Base-by-base conservation (phyloP, 2,888 invertebrate species). In the Chrysodeixis includens region DNA sequence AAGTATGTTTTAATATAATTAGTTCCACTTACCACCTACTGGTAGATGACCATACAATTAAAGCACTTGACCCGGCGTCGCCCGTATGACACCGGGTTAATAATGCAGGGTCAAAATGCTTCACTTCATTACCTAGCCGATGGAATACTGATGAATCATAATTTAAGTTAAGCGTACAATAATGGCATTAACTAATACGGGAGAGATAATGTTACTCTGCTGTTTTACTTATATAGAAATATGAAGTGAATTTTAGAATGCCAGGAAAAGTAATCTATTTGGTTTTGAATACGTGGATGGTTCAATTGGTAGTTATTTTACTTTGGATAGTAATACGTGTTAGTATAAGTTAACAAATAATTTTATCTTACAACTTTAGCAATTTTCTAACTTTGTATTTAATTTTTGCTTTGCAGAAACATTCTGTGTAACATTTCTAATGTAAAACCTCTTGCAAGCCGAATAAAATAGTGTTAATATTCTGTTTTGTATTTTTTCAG, bases 31-130 rank as follows among this genome's bases (percentile, higher is more conserved):
- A 26, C 0, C 56, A 64, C 49, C 32, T 53, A 26, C 54, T 70
- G 57, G 65, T 64, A 73, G 60, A 64, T 76, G 69, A 71, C 60
- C 73, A 61, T 49, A 86, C 88, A 92, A 92, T 92, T 92, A 89
- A 88, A 86, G 71, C 90, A 92, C 90, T 93, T 93, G 91, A 93
- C 91, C 92, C 83, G 82, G 52, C 74, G 62, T 62, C 62, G 87
- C 87, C 83, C 86, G 83, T 78, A 78, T 85, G 80, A 78, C 74
- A 78, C 61, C 71, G 79, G 88, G 88, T 89, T 89, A 87, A 87
- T 86, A 83, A 85, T 81, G 86, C 66, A 65, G 66, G 81, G 87
- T 86, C 86, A 86, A 86, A 85, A 84, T 79, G 74, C 71, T 83
- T 76, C 76, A 83, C 81, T 80, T 78, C 74, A 83, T 84, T 81